phyloP scores from a whole-genome alignment of 2,888 invertebrate genomes.

The Romanomermis culicivorax region DNA sequence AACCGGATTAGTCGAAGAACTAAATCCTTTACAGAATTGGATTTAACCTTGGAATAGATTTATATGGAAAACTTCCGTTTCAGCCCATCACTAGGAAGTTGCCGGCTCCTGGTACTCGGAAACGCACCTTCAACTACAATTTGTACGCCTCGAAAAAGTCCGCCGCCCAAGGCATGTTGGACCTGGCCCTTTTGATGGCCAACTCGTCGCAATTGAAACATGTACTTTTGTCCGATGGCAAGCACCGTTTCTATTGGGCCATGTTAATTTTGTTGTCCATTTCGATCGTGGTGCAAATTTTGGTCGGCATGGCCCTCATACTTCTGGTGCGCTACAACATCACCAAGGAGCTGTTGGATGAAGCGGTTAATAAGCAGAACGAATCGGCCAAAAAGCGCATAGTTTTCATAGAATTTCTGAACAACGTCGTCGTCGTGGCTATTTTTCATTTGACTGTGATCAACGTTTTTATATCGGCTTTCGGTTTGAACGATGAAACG shows the following conservation, averaged over 20 bases:
- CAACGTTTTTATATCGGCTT: slow-evolving; percentile 60
- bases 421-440: slow-evolving; percentile 55
- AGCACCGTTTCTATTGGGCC: slow-evolving; percentile 62
- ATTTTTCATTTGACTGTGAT: slow-evolving; percentile 58
- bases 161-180: slow-evolving; percentile 39
- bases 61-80: no score
- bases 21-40: no score
- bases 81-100: no score
- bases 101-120: no score
- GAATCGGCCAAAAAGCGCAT: slow-evolving; percentile 41
- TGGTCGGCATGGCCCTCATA: slow-evolving; percentile 12
- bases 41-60: no score
- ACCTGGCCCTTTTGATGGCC: slow-evolving; percentile 12
- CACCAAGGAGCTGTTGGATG: not conserved
- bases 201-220: slow-evolving; percentile 11
- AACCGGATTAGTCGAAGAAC: no score
- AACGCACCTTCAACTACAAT: slow-evolving; percentile 38
- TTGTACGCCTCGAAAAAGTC: slow-evolving; percentile 77
- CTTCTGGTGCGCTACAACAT: no score
- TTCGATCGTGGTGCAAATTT: slow-evolving; percentile 64
- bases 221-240: slow-evolving; percentile 20
- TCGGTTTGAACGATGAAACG: slow-evolving; percentile 28
- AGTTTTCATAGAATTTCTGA: slow-evolving; percentile 50
- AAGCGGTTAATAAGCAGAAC: slow-evolving; percentile 4
- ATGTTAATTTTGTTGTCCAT: slow-evolving; percentile 55